phyloP scores from a whole-genome alignment of 2,888 invertebrate species.

The Theretra japonica region DNA sequence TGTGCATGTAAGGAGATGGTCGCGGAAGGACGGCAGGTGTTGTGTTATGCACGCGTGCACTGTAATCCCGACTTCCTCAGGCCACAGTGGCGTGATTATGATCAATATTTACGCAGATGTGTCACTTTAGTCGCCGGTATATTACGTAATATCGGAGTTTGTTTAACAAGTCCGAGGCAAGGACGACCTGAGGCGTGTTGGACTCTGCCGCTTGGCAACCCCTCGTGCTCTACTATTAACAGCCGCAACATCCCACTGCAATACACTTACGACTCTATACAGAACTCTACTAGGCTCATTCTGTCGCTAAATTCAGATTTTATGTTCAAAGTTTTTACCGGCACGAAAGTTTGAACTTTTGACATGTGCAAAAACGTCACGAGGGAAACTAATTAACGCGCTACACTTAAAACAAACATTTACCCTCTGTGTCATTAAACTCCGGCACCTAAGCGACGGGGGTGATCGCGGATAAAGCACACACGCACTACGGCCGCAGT shows the following conservation, averaged over 20 bases:
- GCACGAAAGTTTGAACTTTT: constrained; percentile 30
- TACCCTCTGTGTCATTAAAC: constrained; percentile 50
- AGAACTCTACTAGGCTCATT: not conserved
- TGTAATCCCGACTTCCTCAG: constrained; percentile 59
- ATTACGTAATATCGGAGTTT: constrained; percentile 73
- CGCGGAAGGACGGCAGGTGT: constrained; percentile 55
- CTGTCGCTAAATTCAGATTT: not conserved
- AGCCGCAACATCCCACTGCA: constrained; percentile 19
- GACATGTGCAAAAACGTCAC: constrained; percentile 35
- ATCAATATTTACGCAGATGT: constrained; percentile 81
- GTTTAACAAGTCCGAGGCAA: constrained; percentile 59
- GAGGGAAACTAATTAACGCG: constrained; percentile 48
- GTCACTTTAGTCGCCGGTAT: constrained; percentile 58
- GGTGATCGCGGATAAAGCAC: constrained; percentile 52
- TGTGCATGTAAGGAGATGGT: constrained; percentile 22
- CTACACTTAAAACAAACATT: constrained; percentile 58
- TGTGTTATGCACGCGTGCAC: constrained; percentile 60
- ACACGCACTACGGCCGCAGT: constrained; percentile 53
- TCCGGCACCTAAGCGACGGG: constrained; percentile 50
- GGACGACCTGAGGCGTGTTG: constrained; percentile 53
- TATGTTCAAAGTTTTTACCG: not conserved
- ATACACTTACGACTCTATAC: not conserved
- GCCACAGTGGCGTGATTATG: constrained; percentile 70
- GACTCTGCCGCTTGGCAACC: constrained; percentile 53
- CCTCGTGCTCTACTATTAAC: constrained; percentile 27